phyloP scores from a whole-genome alignment of 2,113 vertebrate genomes.

The Forbesichthys papilliferus region DNA sequence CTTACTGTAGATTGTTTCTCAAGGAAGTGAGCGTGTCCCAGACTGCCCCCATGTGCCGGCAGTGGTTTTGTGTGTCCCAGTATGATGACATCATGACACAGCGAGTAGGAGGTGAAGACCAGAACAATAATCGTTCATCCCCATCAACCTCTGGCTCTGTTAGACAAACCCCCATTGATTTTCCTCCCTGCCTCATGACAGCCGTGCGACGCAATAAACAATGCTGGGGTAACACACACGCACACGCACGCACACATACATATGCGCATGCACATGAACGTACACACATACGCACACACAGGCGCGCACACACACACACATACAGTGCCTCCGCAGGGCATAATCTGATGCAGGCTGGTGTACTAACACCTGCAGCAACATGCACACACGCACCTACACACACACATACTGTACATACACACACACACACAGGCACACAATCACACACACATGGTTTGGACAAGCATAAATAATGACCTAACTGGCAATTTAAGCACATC shows the following conservation, averaged over 20 bases:
- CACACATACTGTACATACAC: neutral
- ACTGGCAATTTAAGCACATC: neutral
- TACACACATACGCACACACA: too few species aligned
- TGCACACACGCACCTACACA: slow-evolving; percentile 3
- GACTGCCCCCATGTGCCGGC: too few species aligned
- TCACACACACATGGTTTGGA: neutral
- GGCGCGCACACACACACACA: too few species aligned
- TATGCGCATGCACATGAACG: too few species aligned
- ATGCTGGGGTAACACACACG: neutral
- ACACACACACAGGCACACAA: slow-evolving; percentile 18
- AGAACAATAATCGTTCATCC: slow-evolving; percentile 59
- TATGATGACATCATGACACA: slow-evolving; percentile 68
- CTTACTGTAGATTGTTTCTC: too few species aligned
- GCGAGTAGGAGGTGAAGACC: slow-evolving; percentile 59
- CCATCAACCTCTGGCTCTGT: slow-evolving; percentile 51
- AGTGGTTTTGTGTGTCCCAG: slow-evolving; percentile 36
- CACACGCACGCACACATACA: neutral
- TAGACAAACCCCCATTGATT: slow-evolving; percentile 60
- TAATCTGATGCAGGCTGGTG: too few species aligned
- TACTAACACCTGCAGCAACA: too few species aligned
- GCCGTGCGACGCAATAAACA: slow-evolving; percentile 43
- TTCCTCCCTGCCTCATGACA: slow-evolving; percentile 44
- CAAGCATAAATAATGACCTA: neutral
- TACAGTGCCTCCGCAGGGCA: too few species aligned
- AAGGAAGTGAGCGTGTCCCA: too few species aligned